Evolutionary conservation across 2,888 invertebrate genomes (phyloP).

Genomic region (Unio delphinus): DNA sequence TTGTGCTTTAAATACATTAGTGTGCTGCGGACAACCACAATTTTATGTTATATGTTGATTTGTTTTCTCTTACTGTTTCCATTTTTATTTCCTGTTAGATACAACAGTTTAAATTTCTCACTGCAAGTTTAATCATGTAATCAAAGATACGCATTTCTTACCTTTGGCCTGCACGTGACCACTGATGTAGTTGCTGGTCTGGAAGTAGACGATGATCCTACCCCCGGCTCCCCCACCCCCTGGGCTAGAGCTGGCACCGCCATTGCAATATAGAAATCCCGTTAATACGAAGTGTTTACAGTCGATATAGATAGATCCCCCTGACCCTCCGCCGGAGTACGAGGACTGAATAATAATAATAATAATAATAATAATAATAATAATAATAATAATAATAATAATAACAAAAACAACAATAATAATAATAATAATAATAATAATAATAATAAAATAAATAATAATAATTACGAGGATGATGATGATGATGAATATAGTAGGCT

Average conservation of each 20-base stretch:
- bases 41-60: no score
- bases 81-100: no score
- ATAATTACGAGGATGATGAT: no score
- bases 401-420: no score
- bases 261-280: constrained; percentile 43
- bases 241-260: constrained; percentile 31
- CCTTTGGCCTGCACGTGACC: constrained; percentile 47
- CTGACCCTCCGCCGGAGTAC: constrained; percentile 52
- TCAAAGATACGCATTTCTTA: constrained; percentile 9
- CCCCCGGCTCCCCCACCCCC: constrained; percentile 61
- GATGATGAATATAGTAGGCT: no score
- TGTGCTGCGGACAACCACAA: no score
- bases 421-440: no score
- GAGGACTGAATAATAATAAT: constrained; percentile 17
- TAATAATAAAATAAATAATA: no score
- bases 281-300: constrained; percentile 24
- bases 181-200: constrained; percentile 35
- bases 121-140: neutral
- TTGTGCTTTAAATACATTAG: no score
- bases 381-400: neutral
- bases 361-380: neutral
- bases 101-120: no score
- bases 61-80: no score
- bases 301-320: constrained; percentile 46
- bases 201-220: constrained; percentile 35